Percentiles rank a stretch among this genome's conserved stretches.
Conservation (phyloP, 1,140 invertebrate species). For the Probaryconus sp. region DNA sequence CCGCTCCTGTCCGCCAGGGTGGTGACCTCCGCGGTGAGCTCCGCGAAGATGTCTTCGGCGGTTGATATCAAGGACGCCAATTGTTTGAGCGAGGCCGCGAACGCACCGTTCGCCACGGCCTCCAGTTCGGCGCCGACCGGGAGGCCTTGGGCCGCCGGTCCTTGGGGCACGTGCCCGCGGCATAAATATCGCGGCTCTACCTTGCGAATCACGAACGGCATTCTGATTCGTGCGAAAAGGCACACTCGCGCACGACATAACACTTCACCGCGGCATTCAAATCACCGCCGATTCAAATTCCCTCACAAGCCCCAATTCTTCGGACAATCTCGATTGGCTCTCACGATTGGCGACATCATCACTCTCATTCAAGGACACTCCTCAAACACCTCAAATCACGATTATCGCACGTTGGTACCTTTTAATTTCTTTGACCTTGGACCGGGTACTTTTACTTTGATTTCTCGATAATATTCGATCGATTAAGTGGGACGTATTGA, state of each 20-base stretch:
- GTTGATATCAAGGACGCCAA: slow-evolving; percentile 78
- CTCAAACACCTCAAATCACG: too few relatives aligned
- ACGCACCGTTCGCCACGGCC: slow-evolving; percentile 78
- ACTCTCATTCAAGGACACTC: too few relatives aligned
- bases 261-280: slow-evolving; percentile 25
- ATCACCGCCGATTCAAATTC: slow-evolving; percentile 12
- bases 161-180: slow-evolving; percentile 74
- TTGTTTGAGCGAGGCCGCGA: slow-evolving; percentile 78
- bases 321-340: too few relatives aligned
- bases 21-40: slow-evolving; percentile 78
- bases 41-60: slow-evolving; percentile 80
- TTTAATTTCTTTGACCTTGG: too few relatives aligned
- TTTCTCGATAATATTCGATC: too few relatives aligned
- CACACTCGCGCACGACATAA: slow-evolving; percentile 58
- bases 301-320: too few relatives aligned
- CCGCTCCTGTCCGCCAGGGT: slow-evolving; percentile 77
- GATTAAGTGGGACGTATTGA: too few relatives aligned
- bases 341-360: too few relatives aligned
- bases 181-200: slow-evolving; percentile 75
- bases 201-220: slow-evolving; percentile 77
- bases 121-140: slow-evolving; percentile 77
- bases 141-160: slow-evolving; percentile 69
- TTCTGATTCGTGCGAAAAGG: slow-evolving; percentile 49
- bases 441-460: too few relatives aligned
- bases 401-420: too few relatives aligned